Evolutionary conservation across 2,888 invertebrate genomes (phyloP).

Genomic region (Chelonus formosanus): DNA sequence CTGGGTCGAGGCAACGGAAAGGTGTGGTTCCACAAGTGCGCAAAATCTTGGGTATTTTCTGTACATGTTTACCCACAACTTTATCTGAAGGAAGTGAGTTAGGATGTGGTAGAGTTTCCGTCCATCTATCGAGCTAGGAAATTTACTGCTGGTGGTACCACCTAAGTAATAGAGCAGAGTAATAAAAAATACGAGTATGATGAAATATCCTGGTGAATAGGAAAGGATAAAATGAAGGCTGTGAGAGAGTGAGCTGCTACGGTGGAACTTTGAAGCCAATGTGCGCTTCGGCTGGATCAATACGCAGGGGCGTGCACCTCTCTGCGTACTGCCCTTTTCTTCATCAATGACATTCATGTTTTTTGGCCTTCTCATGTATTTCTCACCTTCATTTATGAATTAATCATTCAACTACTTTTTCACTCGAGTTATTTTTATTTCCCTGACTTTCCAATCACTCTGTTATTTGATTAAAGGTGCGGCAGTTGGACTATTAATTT

Average conservation of each 20-base stretch:
- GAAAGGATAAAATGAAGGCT: conserved; percentile 13
- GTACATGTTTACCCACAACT: neutral
- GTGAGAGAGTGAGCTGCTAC: conserved; percentile 30
- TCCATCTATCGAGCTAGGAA: too few relatives aligned
- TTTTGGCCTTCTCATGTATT: conserved; percentile 12
- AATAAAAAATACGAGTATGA: neutral
- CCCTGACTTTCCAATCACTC: conserved; percentile 4
- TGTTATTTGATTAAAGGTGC: conserved; percentile 12
- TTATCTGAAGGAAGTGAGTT: neutral
- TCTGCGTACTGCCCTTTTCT: conserved; percentile 45
- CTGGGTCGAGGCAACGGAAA: conserved; percentile 16
- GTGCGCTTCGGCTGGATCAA: conserved; percentile 59
- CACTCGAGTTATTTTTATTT: conserved; percentile 14
- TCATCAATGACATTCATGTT: conserved; percentile 26
- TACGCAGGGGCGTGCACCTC: conserved; percentile 60
- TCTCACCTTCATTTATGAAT: neutral
- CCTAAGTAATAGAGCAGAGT: too few relatives aligned
- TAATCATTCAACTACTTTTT: neutral
- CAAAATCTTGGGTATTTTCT: conserved; percentile 18
- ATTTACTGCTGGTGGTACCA: too few relatives aligned
- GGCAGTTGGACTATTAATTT: conserved; percentile 11
- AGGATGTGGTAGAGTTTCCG: conserved; percentile 11
- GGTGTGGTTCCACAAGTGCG: conserved; percentile 29
- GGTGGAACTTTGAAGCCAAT: conserved; percentile 54
- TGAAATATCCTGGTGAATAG: conserved; percentile 13